Conservation (phyloP, 2,888 invertebrate genomes). For the Agrochola macilenta region DNA sequence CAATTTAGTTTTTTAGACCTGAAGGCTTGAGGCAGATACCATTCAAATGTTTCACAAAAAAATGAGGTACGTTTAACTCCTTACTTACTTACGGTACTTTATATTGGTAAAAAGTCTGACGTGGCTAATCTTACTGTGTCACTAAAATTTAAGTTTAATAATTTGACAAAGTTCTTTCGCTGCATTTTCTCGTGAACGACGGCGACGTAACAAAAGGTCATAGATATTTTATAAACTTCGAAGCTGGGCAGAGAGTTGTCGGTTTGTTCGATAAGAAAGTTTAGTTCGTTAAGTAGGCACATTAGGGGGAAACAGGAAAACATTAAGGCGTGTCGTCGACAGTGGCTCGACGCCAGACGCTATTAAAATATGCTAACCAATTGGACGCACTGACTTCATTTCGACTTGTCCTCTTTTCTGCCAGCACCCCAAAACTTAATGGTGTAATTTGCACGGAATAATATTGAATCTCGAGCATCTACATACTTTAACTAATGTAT, state of each 20-base stretch:
- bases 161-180: constrained; percentile 46
- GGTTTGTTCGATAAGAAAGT: constrained; percentile 88
- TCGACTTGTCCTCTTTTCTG: constrained; percentile 72
- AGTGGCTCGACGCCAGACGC: constrained; percentile 86
- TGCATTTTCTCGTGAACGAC: constrained; percentile 68
- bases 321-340: constrained; percentile 85
- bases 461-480: constrained; percentile 76
- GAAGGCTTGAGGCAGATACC: background rate
- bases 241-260: constrained; percentile 80
- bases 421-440: constrained; percentile 74
- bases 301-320: constrained; percentile 88
- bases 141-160: constrained; percentile 41
- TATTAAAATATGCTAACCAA: constrained; percentile 88
- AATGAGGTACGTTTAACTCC: no score
- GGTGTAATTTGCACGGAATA: constrained; percentile 79
- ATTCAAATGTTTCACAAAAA: background rate
- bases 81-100: background rate
- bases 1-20: constrained; percentile 10
- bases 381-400: constrained; percentile 83
- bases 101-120: constrained; percentile 11
- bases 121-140: constrained; percentile 18
- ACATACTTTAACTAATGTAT: constrained; percentile 59
- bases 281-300: constrained; percentile 89
- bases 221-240: constrained; percentile 82
- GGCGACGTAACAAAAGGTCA: constrained; percentile 70